These are phyloP conservation scores for Diglossa cyanea DNA, from an alignment of 2,797 vertebrate species.

Conservation along the genomic window DNA sequence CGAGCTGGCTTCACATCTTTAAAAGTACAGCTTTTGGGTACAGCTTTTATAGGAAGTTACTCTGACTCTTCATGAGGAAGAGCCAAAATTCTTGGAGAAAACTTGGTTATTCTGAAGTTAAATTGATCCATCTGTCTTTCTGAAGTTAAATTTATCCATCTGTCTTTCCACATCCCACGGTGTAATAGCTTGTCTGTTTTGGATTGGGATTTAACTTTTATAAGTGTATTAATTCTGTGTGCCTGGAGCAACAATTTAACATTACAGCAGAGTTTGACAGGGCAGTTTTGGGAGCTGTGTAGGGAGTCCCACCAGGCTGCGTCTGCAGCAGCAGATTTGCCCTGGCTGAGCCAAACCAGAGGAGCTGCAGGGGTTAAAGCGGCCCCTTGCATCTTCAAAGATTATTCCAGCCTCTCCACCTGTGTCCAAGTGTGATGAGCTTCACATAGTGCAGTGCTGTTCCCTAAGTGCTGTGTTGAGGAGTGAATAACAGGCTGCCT, in stretches of 20 bases:
- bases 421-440: accelerated
- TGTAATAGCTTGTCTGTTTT: neutral
- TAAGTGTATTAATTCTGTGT: neutral
- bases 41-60: neutral
- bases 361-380: neutral
- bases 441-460: accelerated
- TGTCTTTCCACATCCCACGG: neutral
- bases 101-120: neutral
- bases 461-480: neutral
- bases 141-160: neutral
- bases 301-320: neutral
- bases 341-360: neutral
- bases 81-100: neutral
- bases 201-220: neutral
- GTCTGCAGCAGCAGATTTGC: neutral
- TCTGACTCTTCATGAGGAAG: neutral
- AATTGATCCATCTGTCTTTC: neutral
- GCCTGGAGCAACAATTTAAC: neutral
- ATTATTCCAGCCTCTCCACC: neutral
- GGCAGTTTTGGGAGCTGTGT: neutral
- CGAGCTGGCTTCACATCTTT: neutral
- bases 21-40: neutral
- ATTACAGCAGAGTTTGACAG: neutral
- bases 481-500: neutral
- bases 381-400: neutral